Evolutionary conservation across 2,113 vertebrate genomes (phyloP), one percentile per base, ranked within the genome.

Genomic region (Bubo bubo): DNA sequence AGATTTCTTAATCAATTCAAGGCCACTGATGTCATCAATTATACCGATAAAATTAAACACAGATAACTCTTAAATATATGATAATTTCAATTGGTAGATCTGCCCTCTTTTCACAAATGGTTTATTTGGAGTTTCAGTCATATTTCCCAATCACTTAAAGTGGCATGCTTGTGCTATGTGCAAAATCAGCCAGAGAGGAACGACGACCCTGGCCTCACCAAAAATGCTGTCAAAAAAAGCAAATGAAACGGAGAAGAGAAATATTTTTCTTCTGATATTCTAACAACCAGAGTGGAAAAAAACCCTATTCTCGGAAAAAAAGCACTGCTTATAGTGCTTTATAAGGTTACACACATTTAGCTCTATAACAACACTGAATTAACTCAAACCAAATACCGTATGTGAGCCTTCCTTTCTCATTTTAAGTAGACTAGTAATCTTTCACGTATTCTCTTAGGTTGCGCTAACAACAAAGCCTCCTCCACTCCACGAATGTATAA

Each of bases 1-100:
- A 90, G 32, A 86, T 94, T 59, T 90, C 35, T 80, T 88, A 95
- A 95, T 76, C 58, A 96, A 73, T 88, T 94, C 81, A 80, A 94
- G 71, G 50, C 87, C 75, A 88, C 1, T 35, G 63, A 74, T 59
- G 47, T 34, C 14, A 92, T 34, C 58, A 83, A 37, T 81, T 35
- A 79, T 4, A 79, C 20, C 27, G 41, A 86, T 37, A 91, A 88
- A 91, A 91, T 56, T 43, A 81, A 86, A 53, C 37, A 86, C 4
- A 3, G 24, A 6, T 9, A 90, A 70, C 18, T 88, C 43, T 89
- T 37, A 23, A 82, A 85, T 68, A 62, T 13, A 71, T 0, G 2
- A 50, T 41, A 9, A 56, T 71, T 84, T 68, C 20, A 68, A 6
- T 74, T n/a, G 52, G 56, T 37, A 93, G 16, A 82, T 60, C 26